Evolutionary conservation across 2,113 vertebrate species (phyloP).

Genomic region (Cinclus cinclus): DNA sequence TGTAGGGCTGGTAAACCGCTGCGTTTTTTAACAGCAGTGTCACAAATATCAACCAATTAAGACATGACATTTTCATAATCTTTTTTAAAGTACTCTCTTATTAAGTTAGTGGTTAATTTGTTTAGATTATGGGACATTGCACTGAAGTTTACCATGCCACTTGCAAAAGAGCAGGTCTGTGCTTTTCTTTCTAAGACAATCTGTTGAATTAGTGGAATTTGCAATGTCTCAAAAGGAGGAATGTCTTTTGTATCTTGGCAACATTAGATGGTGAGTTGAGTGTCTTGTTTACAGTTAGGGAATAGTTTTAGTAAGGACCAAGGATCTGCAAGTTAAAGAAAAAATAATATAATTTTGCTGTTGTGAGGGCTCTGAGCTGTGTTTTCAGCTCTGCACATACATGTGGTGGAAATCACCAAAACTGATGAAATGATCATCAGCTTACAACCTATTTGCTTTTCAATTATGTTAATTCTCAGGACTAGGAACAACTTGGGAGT

Average conservation of each 20-base stretch:
- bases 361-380: background rate
- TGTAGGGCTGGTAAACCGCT: background rate
- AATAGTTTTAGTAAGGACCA: background rate
- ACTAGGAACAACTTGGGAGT: background rate
- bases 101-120: background rate
- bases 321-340: background rate
- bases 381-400: background rate
- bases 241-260: background rate
- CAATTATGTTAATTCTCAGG: background rate
- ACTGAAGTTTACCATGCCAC: background rate
- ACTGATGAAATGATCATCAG: background rate
- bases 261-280: background rate
- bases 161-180: background rate
- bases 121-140: background rate
- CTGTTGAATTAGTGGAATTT: background rate
- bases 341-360: background rate
- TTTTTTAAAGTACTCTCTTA: background rate
- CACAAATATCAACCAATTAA: background rate
- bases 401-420: background rate
- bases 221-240: background rate
- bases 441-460: background rate
- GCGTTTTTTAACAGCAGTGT: background rate
- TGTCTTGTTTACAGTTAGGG: background rate
- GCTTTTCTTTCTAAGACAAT: background rate
- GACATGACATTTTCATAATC: background rate